Percentiles rank a stretch among this genome's conserved stretches.
Evolutionary conservation across 2,888 invertebrate species (phyloP).

Genomic region (Petrolisthes cinctipes): DNA sequence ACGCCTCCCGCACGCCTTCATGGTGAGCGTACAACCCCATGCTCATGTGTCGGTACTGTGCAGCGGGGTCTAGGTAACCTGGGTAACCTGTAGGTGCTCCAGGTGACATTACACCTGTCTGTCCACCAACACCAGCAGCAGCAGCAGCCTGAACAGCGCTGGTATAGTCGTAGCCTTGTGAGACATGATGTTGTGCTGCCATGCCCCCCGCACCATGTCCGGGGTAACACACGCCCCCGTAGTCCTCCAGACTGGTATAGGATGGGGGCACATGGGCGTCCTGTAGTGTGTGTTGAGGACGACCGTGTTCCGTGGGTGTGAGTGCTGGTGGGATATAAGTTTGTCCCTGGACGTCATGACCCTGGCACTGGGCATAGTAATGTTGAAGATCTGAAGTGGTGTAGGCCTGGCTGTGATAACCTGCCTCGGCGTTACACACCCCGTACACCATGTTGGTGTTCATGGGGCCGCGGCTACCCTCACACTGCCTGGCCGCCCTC

Average conservation of each 20-base stretch:
- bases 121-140: conserved; percentile 51
- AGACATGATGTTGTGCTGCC: conserved; percentile 59
- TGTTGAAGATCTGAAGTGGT: conserved; percentile 64
- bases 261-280: conserved; percentile 60
- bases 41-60: conserved; percentile 65
- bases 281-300: conserved; percentile 55
- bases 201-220: conserved; percentile 53
- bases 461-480: conserved; percentile 63
- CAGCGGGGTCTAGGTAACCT: conserved; percentile 65
- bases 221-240: conserved; percentile 58
- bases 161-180: conserved; percentile 62
- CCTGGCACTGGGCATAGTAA: conserved; percentile 65
- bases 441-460: conserved; percentile 66
- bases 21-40: conserved; percentile 65
- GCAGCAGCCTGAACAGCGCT: conserved; percentile 54
- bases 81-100: conserved; percentile 56
- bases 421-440: conserved; percentile 65
- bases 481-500: conserved; percentile 57
- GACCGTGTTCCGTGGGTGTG: conserved; percentile 63
- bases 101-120: conserved; percentile 55
- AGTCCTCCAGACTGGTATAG: conserved; percentile 65
- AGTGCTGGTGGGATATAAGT: conserved; percentile 63
- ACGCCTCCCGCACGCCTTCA: conserved; percentile 64
- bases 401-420: conserved; percentile 65
- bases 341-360: conserved; percentile 61